These are phyloP conservation scores for Loxodonta africana DNA, from an alignment of 2,113 vertebrate genomes.

Conservation along the genomic window DNA sequence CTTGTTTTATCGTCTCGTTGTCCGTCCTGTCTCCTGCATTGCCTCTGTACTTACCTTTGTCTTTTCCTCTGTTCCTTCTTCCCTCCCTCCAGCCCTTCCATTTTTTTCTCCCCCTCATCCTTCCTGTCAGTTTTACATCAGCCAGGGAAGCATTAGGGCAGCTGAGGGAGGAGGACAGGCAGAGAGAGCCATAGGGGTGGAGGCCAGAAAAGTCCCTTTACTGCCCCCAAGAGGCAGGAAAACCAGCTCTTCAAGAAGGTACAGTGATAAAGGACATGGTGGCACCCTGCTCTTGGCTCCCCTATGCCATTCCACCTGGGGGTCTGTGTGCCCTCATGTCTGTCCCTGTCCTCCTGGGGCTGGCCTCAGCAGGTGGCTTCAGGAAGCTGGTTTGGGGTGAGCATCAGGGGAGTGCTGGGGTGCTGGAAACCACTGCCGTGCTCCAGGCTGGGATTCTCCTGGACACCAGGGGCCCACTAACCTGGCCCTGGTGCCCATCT, in stretches of 20 bases:
- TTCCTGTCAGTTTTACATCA: not conserved
- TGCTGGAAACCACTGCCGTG: not conserved
- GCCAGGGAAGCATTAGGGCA: not conserved
- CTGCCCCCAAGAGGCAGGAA: too few species aligned
- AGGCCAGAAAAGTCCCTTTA: not conserved
- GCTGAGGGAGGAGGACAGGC: not conserved
- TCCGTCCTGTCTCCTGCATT: not conserved
- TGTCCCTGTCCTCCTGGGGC: not conserved
- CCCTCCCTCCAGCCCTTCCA: not conserved
- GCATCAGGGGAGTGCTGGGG: not conserved
- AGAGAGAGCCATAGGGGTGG: not conserved
- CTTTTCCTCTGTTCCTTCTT: not conserved
- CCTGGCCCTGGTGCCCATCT: not conserved
- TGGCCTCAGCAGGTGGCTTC: not conserved
- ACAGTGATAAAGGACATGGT: not conserved
- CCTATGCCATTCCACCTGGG: not conserved
- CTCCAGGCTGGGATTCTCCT: not conserved
- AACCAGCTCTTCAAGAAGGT: not conserved
- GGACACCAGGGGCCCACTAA: not conserved
- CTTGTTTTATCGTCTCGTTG: not conserved
- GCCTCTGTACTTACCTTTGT: not conserved
- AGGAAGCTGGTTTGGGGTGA: not conserved
- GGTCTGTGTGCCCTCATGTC: not conserved
- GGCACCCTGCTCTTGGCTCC: not conserved
- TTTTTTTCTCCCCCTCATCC: not conserved